Conservation (phyloP, 2,888 invertebrate species). For the Plagiodera versicolora region DNA sequence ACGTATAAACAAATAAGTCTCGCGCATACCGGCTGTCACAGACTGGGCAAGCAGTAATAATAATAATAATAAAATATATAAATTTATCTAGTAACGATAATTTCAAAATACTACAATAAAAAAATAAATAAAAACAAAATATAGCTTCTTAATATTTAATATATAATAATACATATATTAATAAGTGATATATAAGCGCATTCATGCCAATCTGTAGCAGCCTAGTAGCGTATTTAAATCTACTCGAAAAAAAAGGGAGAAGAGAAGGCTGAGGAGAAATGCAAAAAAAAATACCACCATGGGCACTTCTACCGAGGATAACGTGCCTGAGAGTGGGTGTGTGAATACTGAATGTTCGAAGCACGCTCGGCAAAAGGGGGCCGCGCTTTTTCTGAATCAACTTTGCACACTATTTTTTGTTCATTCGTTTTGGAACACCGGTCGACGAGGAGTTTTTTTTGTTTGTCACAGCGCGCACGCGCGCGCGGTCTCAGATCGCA, state of each 20-base stretch:
- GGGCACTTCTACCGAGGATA: conserved; percentile 23
- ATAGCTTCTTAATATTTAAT: conserved; percentile 49
- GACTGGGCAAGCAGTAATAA: conserved; percentile 42
- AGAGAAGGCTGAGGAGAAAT: conserved; percentile 42
- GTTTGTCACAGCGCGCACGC: too few species aligned
- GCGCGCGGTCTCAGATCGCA: conserved; percentile 35
- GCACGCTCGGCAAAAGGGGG: conserved; percentile 48
- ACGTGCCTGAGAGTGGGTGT: too few species aligned
- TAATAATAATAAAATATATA: conserved; percentile 53
- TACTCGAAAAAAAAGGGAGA: too few species aligned
- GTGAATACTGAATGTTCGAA: conserved; percentile 50
- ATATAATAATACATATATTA: conserved; percentile 47
- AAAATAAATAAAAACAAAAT: conserved; percentile 56
- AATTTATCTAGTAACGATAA: conserved; percentile 55
- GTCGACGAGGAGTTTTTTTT: too few species aligned
- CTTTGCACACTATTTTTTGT: too few species aligned
- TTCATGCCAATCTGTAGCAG: conserved; percentile 40
- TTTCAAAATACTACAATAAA: conserved; percentile 53
- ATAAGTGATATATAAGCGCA: conserved; percentile 48
- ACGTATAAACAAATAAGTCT: conserved; percentile 53
- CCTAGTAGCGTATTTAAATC: conserved; percentile 39
- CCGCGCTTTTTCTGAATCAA: conserved; percentile 42
- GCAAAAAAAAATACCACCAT: conserved; percentile 34
- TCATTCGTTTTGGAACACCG: too few species aligned
- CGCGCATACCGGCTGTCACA: conserved; percentile 41